Percentiles rank a stretch among this genome's conserved stretches.
These are phyloP conservation scores for Aporophyla lueneburgensis DNA, from an alignment of 2,888 invertebrate species.

Conservation along the genomic window DNA sequence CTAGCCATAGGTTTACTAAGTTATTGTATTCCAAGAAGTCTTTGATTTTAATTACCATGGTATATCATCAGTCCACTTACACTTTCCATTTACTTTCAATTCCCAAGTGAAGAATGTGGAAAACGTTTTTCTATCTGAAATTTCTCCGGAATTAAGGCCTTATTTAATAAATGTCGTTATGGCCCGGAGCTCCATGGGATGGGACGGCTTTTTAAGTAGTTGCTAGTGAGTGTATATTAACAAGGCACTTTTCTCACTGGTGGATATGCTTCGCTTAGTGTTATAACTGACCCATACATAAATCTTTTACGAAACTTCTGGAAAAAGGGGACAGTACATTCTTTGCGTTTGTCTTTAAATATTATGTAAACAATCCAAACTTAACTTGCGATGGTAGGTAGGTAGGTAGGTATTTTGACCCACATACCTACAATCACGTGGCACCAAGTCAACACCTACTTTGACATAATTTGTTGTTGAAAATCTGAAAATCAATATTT, in stretches of 20 bases:
- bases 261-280: neutral
- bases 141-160: constrained; percentile 2
- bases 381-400: neutral
- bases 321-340: neutral
- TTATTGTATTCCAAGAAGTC: neutral
- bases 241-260: neutral
- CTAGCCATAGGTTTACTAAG: neutral
- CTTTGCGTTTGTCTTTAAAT: neutral
- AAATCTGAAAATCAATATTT: constrained; percentile 34
- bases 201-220: neutral
- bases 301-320: neutral
- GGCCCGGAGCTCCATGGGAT: neutral
- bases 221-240: neutral
- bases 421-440: constrained; percentile 10
- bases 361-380: neutral
- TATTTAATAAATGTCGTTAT: constrained; percentile 10
- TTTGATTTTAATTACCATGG: constrained; percentile 1
- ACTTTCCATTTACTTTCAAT: constrained; percentile 9
- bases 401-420: constrained; percentile 2
- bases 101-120: constrained; percentile 10
- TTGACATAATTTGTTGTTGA: neutral
- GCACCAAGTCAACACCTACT: constrained; percentile 5
- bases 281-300: neutral
- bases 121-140: neutral
- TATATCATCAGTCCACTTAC: neutral